Evolutionary conservation across 2,113 vertebrate species (phyloP).

Genomic region (Brachypodius melanocephalos): DNA sequence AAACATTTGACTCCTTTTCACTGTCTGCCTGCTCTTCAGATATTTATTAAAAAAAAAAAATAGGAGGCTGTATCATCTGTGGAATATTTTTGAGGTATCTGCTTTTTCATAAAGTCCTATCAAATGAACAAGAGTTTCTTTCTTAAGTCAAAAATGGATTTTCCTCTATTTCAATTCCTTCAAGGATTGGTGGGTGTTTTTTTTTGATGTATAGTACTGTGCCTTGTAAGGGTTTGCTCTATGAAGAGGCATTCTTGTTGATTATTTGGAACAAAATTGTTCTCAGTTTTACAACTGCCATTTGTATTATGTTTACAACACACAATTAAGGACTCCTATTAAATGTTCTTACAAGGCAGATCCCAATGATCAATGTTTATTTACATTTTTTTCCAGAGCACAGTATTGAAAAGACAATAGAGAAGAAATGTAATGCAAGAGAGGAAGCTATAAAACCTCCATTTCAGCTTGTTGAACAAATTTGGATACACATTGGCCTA

Average conservation of each 20-base stretch:
- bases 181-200: not conserved
- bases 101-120: not conserved
- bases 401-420: not conserved
- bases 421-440: not conserved
- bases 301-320: conserved; percentile 21
- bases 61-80: rapidly evolving
- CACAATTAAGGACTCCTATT: conserved; percentile 23
- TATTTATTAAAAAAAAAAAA: not conserved
- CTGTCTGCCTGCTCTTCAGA: not conserved
- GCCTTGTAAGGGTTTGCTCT: not conserved
- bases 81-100: not conserved
- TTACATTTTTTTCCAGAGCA: conserved; percentile 1
- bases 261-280: not conserved
- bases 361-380: conserved; percentile 36
- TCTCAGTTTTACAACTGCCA: conserved; percentile 3
- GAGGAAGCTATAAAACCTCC: not conserved
- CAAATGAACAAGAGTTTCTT: not conserved
- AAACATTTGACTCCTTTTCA: not conserved
- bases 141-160: not conserved
- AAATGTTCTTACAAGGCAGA: not conserved
- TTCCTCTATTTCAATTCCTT: not conserved
- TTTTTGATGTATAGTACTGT: not conserved
- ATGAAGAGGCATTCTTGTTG: not conserved
- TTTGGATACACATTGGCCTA: not conserved
- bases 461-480: not conserved